Evolutionary conservation across 2,113 vertebrate species (phyloP).

Genomic region (Pleuronectes platessa): DNA sequence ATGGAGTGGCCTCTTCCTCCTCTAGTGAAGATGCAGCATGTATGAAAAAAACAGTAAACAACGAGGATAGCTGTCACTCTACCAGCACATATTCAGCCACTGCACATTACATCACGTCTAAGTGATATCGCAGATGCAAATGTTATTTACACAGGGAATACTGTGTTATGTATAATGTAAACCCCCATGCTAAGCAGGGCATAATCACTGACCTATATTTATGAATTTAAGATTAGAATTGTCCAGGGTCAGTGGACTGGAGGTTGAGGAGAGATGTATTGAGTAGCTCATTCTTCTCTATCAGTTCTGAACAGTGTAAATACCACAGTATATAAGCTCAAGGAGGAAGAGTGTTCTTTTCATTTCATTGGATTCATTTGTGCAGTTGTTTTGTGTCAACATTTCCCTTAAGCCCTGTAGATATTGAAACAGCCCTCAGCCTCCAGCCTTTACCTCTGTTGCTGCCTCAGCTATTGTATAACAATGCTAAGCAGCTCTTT

Average conservation of each 20-base stretch:
- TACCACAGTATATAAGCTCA: neutral
- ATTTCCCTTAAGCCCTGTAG: constrained; percentile 1
- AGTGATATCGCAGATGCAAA: constrained; percentile 13
- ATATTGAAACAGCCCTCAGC: constrained; percentile 19
- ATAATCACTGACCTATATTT: constrained; percentile 68
- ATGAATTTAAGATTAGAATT: constrained; percentile 42
- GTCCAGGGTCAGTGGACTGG: constrained; percentile 21
- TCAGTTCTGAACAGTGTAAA: neutral
- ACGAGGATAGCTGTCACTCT: constrained; percentile 11
- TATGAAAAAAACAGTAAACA: neutral
- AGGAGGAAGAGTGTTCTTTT: neutral
- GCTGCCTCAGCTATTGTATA: constrained; percentile 36
- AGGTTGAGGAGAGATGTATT: neutral
- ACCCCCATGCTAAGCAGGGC: constrained; percentile 23
- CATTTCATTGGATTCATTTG: neutral
- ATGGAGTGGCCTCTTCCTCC: neutral
- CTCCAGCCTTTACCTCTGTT: constrained; percentile 5
- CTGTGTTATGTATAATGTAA: constrained; percentile 55
- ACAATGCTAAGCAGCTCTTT: constrained; percentile 53
- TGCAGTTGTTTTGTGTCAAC: neutral
- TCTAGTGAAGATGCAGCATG: neutral
- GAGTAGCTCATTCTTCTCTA: neutral
- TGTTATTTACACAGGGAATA: constrained; percentile 23
- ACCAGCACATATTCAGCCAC: constrained; percentile 5
- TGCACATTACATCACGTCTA: constrained; percentile 13